Conservation (phyloP, 1,140 invertebrate species). For the Diorhabda carinulata region DNA sequence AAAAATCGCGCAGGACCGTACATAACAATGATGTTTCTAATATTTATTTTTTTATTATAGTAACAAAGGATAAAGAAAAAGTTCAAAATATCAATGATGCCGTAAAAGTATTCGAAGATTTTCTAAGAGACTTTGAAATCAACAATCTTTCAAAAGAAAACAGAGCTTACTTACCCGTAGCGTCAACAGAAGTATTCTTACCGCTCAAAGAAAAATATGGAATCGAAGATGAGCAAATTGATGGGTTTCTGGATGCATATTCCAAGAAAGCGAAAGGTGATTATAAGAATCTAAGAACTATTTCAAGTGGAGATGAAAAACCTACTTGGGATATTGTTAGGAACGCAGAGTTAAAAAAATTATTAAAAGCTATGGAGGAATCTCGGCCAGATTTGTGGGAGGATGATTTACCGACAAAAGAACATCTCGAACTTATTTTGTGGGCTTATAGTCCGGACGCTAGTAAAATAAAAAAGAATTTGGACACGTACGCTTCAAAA, state of each 20-base stretch:
- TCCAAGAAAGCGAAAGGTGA: slow-evolving; percentile 55
- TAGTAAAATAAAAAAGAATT: slow-evolving; percentile 50
- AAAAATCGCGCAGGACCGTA: not conserved
- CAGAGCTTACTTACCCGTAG: slow-evolving; percentile 55
- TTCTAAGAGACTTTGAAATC: slow-evolving; percentile 60
- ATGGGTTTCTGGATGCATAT: slow-evolving; percentile 54
- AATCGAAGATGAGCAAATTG: slow-evolving; percentile 42
- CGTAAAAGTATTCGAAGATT: slow-evolving; percentile 59
- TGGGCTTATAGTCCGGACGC: slow-evolving; percentile 63
- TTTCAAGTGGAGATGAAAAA: slow-evolving; percentile 51
- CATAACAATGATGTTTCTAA: not conserved
- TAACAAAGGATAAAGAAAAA: slow-evolving; percentile 63
- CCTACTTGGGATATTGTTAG: slow-evolving; percentile 62
- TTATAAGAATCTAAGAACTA: slow-evolving; percentile 61
- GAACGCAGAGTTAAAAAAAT: slow-evolving; percentile 53
- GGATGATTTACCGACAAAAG: slow-evolving; percentile 56
- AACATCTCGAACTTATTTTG: slow-evolving; percentile 58
- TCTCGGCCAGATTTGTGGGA: slow-evolving; percentile 54
- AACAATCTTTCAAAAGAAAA: slow-evolving; percentile 59
- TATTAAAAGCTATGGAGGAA: slow-evolving; percentile 54
- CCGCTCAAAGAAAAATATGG: slow-evolving; percentile 42
- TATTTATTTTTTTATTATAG: slow-evolving; percentile 42
- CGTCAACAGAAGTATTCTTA: slow-evolving; percentile 42
- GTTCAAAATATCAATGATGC: slow-evolving; percentile 63
- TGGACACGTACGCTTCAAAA: slow-evolving; percentile 41